Percentiles rank a stretch among this genome's conserved stretches.
These are phyloP conservation scores for Gallinago paraguaiae DNA, from an alignment of 2,113 vertebrate species.

Conservation along the genomic window DNA sequence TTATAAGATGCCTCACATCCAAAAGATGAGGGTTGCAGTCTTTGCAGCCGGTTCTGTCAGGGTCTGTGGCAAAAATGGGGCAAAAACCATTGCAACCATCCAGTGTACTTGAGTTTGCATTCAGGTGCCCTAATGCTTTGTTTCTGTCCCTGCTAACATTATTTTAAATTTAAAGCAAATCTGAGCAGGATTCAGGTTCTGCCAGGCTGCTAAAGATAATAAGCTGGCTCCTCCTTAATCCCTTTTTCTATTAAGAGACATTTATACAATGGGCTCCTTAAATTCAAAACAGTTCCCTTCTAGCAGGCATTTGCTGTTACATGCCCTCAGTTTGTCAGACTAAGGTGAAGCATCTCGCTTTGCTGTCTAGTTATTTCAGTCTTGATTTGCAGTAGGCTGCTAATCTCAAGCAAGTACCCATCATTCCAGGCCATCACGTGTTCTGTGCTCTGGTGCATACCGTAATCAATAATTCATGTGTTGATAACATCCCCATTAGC, in stretches of 20 bases:
- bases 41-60: background rate
- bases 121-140: background rate
- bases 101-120: background rate
- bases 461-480: slow-evolving; percentile 71
- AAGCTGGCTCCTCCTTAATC: background rate
- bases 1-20: background rate
- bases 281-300: background rate
- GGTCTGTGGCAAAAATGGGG: background rate
- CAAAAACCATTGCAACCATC: background rate
- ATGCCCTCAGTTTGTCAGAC: background rate
- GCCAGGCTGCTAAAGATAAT: background rate
- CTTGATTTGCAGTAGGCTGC: slow-evolving; percentile 43
- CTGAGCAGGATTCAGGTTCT: background rate
- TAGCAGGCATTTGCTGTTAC: background rate
- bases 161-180: background rate
- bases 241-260: background rate
- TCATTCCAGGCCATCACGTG: slow-evolving; percentile 27
- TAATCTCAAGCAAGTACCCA: slow-evolving; percentile 53
- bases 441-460: slow-evolving; percentile 34
- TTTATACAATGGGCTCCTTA: background rate
- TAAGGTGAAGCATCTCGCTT: slow-evolving; percentile 49
- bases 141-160: background rate
- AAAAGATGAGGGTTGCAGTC: fast-evolving
- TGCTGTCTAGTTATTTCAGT: slow-evolving; percentile 26
- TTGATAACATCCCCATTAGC: slow-evolving; percentile 65